Evolutionary conservation across 1,140 invertebrate genomes (phyloP).

Genomic region (Brachionus asplanchnoidis): DNA sequence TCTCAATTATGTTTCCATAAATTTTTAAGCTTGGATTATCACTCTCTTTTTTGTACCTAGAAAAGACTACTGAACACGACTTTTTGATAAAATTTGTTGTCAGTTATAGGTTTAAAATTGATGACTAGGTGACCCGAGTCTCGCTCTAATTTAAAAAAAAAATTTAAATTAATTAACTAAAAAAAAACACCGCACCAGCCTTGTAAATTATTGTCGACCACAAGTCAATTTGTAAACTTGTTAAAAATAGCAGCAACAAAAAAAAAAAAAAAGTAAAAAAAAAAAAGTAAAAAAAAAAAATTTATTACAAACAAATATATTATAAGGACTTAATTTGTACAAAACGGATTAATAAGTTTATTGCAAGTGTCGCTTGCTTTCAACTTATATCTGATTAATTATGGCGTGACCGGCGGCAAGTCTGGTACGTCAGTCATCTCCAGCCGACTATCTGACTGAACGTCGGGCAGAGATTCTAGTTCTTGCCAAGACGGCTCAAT

Average conservation of each 20-base stretch:
- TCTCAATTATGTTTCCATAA: no score
- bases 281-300: background rate
- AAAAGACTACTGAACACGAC: no score
- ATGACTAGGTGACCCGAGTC: no score
- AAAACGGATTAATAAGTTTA: background rate
- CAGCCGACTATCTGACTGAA: background rate
- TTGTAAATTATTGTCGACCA: no score
- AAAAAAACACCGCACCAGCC: no score
- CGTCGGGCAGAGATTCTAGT: background rate
- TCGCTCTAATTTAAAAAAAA: no score
- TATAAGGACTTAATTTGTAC: background rate
- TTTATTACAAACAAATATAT: background rate
- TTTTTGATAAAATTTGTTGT: no score
- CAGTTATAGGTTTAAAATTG: no score
- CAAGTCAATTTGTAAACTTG: no score
- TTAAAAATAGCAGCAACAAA: background rate
- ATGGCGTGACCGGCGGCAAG: background rate
- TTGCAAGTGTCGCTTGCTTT: background rate
- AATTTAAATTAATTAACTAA: no score
- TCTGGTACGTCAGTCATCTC: background rate
- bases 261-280: background rate
- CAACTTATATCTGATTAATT: background rate
- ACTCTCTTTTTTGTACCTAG: no score
- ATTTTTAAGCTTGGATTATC: no score
- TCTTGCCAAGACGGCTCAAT: background rate